Evolutionary conservation across 2,113 vertebrate species (phyloP).

Genomic region (Myocastor coypus): DNA sequence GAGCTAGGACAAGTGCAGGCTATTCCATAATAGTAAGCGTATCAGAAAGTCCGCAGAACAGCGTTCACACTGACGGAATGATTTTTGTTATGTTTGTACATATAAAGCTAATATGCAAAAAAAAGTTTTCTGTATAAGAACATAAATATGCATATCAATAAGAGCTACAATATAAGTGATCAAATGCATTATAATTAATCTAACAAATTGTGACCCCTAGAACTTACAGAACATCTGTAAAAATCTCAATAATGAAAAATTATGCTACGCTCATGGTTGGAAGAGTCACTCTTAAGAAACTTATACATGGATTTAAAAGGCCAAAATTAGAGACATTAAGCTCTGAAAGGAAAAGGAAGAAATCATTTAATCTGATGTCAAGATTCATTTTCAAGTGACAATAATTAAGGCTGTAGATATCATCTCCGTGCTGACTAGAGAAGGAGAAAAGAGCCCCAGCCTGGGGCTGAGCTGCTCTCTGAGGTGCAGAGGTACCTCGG

Average conservation of each 20-base stretch:
- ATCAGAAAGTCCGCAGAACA: not conserved
- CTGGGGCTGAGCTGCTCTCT: accelerated
- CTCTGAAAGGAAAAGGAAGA: not conserved
- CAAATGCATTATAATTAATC: not conserved
- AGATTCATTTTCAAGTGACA: not conserved
- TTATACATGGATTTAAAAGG: not conserved
- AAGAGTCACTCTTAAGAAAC: not conserved
- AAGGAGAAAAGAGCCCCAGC: not conserved
- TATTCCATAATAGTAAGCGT: not conserved
- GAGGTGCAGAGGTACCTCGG: accelerated
- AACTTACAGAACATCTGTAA: not conserved
- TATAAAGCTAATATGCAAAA: constrained; percentile 26
- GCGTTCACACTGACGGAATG: not conserved
- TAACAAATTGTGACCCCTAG: not conserved
- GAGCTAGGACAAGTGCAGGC: not conserved
- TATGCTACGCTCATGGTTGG: not conserved
- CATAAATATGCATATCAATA: not conserved
- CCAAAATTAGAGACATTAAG: not conserved
- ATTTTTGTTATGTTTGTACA: not conserved
- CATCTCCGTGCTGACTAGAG: accelerated
- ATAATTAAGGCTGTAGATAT: not conserved
- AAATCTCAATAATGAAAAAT: not conserved
- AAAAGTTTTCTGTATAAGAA: not conserved
- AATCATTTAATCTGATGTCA: not conserved
- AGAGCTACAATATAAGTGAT: not conserved